Evolutionary conservation across 2,113 vertebrate genomes (phyloP).

Genomic region (Buteo buteo): DNA sequence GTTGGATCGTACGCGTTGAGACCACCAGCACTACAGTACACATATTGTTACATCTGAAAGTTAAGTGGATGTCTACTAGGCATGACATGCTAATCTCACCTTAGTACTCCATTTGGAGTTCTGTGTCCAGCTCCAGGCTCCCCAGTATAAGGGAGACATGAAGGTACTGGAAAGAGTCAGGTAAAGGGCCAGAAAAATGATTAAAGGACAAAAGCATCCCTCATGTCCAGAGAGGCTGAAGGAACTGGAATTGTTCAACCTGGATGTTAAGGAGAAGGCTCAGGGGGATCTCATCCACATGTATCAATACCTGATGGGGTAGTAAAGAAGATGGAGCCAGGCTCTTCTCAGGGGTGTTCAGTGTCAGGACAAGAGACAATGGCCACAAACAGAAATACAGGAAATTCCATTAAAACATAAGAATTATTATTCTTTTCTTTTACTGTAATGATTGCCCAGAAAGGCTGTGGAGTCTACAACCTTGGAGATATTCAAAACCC

Average conservation of each 20-base stretch:
- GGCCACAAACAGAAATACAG: not conserved
- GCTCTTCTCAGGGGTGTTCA: not conserved
- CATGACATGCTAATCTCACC: not conserved
- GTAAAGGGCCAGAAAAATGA: not conserved
- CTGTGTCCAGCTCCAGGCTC: not conserved
- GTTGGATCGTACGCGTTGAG: not conserved
- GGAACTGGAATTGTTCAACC: not conserved
- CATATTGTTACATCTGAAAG: not conserved
- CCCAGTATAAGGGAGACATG: not conserved
- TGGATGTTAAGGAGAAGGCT: not conserved
- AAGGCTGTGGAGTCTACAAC: not conserved
- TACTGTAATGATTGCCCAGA: not conserved
- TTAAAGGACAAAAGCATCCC: not conserved
- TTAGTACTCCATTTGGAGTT: not conserved
- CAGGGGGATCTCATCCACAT: not conserved
- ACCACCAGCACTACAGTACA: not conserved
- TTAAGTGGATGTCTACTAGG: not conserved
- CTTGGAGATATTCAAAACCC: not conserved
- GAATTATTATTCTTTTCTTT: not conserved
- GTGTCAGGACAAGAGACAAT: not conserved
- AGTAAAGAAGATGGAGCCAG: not conserved
- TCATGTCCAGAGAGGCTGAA: not conserved
- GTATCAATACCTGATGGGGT: accelerated
- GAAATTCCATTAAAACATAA: not conserved
- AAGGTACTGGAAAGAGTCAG: not conserved